Percentiles rank a stretch among this genome's conserved stretches.
Conservation (phyloP, 2,113 vertebrate species). For the Heloderma charlesbogerti region DNA sequence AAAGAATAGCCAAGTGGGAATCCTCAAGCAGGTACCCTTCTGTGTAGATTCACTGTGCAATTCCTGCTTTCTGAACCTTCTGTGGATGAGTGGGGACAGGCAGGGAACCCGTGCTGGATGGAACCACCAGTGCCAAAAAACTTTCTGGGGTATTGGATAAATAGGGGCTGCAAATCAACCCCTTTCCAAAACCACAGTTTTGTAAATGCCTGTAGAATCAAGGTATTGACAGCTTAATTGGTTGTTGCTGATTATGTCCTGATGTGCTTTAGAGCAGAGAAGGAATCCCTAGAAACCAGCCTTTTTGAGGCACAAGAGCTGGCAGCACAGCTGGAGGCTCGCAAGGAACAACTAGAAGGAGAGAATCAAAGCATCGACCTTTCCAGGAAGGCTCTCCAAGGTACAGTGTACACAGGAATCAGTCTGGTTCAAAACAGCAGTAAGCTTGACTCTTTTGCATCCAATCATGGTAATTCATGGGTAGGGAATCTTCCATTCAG, state of each 20-base stretch:
- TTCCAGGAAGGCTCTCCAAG: conserved; percentile 79
- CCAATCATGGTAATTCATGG: neutral
- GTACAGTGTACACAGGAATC: conserved; percentile 69
- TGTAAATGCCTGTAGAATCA: neutral
- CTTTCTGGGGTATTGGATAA: neutral
- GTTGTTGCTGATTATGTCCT: neutral
- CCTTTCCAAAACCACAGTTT: neutral
- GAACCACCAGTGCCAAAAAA: neutral
- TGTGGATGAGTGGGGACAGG: no score
- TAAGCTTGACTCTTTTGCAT: neutral
- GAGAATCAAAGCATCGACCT: conserved; percentile 71
- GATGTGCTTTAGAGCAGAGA: conserved; percentile 76
- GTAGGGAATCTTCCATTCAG: neutral
- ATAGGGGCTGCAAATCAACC: neutral
- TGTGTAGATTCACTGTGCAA: neutral
- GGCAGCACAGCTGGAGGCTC: conserved; percentile 73
- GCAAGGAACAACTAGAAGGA: conserved; percentile 74
- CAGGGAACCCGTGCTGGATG: neutral
- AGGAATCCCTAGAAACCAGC: conserved; percentile 81
- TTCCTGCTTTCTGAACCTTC: neutral
- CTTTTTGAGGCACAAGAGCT: conserved; percentile 81
- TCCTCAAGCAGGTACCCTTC: neutral
- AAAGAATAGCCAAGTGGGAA: neutral
- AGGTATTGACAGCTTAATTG: neutral
- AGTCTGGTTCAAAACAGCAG: neutral